Percentiles rank a stretch among this genome's conserved stretches.
Evolutionary conservation across 2,797 vertebrate genomes (phyloP).

Genomic region (Cynopterus sphinx): DNA sequence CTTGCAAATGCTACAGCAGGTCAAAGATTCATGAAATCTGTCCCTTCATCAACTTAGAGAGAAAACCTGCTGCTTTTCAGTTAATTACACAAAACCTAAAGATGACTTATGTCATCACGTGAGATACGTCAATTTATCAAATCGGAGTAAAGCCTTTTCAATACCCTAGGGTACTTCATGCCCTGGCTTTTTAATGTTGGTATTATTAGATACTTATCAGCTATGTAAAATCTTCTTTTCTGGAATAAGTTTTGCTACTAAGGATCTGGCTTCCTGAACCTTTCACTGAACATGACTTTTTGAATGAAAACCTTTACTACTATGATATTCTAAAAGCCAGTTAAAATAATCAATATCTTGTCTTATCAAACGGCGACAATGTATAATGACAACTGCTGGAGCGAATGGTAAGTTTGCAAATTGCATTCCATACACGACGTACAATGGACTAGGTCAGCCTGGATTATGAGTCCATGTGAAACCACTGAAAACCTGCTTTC

Average conservation of each 20-base stretch:
- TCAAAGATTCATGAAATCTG: conserved; percentile 4
- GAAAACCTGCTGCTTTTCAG: neutral
- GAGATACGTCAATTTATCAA: neutral
- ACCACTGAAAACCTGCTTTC: neutral
- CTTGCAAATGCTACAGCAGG: neutral
- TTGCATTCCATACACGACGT: neutral
- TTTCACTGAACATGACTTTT: neutral
- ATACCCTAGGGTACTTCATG: neutral
- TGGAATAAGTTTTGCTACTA: neutral
- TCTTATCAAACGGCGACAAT: neutral
- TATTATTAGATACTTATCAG: neutral
- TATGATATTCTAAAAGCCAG: neutral
- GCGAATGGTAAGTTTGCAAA: neutral
- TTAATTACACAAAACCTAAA: neutral
- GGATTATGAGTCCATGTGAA: neutral
- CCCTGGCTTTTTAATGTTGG: neutral
- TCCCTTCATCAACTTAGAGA: neutral
- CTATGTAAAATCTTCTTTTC: neutral
- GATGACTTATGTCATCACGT: neutral
- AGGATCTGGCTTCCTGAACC: neutral
- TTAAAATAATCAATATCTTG: neutral
- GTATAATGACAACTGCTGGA: neutral
- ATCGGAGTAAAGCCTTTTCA: neutral
- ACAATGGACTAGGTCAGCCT: neutral
- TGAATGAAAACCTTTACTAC: neutral